Conservation (phyloP, 2,113 vertebrate species). For the Rhizomys pruinosus region DNA sequence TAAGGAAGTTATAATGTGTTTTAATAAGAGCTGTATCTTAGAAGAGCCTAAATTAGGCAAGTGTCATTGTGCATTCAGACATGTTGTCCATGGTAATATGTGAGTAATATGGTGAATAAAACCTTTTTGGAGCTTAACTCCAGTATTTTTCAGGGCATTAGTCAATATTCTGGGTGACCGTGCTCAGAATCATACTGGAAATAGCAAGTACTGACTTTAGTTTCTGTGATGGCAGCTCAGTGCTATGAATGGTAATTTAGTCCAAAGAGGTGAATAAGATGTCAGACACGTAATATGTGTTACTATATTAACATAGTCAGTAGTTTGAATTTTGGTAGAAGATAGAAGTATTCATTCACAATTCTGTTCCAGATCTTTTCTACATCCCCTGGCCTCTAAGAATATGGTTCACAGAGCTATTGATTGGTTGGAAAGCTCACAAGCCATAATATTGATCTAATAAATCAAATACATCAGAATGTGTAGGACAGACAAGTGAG, state of each 20-base stretch:
- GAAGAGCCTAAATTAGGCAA: not conserved
- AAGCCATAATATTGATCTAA: not conserved
- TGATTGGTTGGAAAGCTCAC: not conserved
- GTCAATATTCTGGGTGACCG: not conserved
- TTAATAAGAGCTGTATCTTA: not conserved
- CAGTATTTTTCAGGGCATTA: not conserved
- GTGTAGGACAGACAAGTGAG: not conserved
- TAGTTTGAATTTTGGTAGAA: not conserved
- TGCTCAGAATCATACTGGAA: not conserved
- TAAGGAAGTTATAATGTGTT: not conserved
- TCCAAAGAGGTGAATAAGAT: not conserved
- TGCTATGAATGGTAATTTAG: not conserved
- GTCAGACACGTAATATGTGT: not conserved
- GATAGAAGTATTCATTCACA: not conserved
- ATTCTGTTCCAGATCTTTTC: not conserved
- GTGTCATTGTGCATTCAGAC: not conserved
- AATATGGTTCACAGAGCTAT: not conserved
- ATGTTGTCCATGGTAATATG: not conserved
- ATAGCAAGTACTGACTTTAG: not conserved
- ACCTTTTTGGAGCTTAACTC: rapidly evolving
- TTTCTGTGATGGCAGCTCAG: not conserved
- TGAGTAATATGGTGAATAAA: no score
- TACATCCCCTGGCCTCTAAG: not conserved
- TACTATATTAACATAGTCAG: not conserved
- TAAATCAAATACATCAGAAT: not conserved